These are phyloP conservation scores for Meganola albula DNA, from an alignment of 2,888 invertebrate species.

Conservation along the genomic window DNA sequence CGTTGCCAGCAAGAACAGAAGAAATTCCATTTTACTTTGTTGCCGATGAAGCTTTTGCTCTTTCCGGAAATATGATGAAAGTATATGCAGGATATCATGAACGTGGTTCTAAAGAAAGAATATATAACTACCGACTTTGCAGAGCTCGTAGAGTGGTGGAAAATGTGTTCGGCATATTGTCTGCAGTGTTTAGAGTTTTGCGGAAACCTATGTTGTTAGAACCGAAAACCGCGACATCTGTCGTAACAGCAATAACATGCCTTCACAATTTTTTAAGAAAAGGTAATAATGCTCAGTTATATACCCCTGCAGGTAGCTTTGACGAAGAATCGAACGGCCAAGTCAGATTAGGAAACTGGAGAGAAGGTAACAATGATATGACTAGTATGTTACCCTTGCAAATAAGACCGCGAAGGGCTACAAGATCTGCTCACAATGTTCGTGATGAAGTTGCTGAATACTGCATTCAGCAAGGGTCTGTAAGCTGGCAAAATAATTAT, in stretches of 20 bases:
- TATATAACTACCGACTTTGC: constrained; percentile 12
- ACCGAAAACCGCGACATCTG: constrained; percentile 12
- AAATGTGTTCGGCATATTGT: constrained; percentile 7
- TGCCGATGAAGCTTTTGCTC: constrained; percentile 14
- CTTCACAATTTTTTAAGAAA: constrained; percentile 10
- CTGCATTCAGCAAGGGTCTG: constrained; percentile 19
- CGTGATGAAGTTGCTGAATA: constrained; percentile 19
- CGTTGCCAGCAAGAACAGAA: constrained; percentile 10
- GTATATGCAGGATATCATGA: constrained; percentile 10
- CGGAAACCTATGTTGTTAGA: constrained; percentile 17
- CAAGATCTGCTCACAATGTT: constrained; percentile 20
- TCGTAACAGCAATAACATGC: constrained; percentile 8
- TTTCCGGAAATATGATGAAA: constrained; percentile 10
- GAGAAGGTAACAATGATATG: constrained; percentile 10
- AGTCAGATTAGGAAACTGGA: constrained; percentile 9
- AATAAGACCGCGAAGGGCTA: constrained; percentile 19
- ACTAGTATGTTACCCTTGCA: constrained; percentile 12
- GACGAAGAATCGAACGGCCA: constrained; percentile 8
- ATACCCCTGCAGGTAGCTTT: constrained; percentile 4
- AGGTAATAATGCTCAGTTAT: constrained; percentile 7
- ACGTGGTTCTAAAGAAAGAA: constrained; percentile 6
- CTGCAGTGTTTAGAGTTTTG: constrained; percentile 14
- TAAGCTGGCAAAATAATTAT: constrained; percentile 23
- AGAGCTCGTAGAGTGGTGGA: constrained; percentile 15
- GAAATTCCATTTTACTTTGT: constrained; percentile 11